These are phyloP conservation scores for Acleris laterana DNA, from an alignment of 2,888 invertebrate species.

Conservation along the genomic window DNA sequence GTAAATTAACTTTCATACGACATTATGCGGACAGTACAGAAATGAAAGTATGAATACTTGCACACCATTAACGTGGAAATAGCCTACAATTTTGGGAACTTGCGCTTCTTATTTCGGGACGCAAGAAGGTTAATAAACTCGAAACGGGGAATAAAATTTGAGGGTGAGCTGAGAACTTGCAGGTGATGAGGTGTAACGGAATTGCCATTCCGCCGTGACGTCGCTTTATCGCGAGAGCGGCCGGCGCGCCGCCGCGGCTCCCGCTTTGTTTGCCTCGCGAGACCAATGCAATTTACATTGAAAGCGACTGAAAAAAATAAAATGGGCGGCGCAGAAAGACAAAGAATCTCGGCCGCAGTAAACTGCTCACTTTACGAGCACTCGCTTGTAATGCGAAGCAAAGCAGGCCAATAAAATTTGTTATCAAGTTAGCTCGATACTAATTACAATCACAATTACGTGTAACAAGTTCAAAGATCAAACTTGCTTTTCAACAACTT, in stretches of 20 bases:
- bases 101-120: conserved; percentile 25
- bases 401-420: conserved; percentile 18
- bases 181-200: conserved; percentile 49
- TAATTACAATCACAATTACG: conserved; percentile 9
- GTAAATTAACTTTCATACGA: conserved; percentile 37
- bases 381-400: conserved; percentile 18
- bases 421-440: conserved; percentile 21
- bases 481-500: conserved; percentile 10
- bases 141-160: conserved; percentile 42
- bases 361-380: conserved; percentile 25
- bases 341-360: conserved; percentile 38
- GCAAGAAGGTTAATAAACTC: conserved; percentile 29
- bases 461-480: conserved; percentile 7
- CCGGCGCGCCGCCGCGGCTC: conserved; percentile 40
- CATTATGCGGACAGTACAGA: conserved; percentile 36
- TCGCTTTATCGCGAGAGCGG: conserved; percentile 40
- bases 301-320: conserved; percentile 55
- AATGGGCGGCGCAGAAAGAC: conserved; percentile 42
- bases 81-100: conserved; percentile 34
- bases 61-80: conserved; percentile 32
- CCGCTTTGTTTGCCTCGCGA: conserved; percentile 54
- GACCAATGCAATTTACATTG: conserved; percentile 64
- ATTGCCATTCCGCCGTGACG: conserved; percentile 48
- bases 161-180: conserved; percentile 47
- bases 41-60: conserved; percentile 37